Evolutionary conservation across 2,888 invertebrate genomes (phyloP).

Genomic region (Leucophora obtusa): DNA sequence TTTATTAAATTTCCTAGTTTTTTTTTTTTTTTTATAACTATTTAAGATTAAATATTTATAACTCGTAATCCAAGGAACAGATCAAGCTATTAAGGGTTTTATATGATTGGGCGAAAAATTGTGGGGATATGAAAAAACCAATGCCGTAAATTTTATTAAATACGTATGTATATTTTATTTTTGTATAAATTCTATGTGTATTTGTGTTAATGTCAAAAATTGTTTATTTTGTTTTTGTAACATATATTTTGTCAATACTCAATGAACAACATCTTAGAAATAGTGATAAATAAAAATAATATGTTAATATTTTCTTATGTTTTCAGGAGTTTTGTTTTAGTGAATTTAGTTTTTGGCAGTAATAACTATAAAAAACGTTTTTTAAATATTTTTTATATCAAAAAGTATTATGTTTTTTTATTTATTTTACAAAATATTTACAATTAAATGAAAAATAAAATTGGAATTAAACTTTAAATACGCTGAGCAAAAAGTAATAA

Average conservation of each 20-base stretch:
- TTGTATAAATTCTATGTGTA: conserved; percentile 24
- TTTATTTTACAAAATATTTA: background rate
- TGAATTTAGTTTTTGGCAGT: conserved; percentile 59
- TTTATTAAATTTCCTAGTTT: conserved; percentile 55
- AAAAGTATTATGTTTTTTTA: background rate
- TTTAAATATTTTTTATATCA: conserved; percentile 5
- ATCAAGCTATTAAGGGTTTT: conserved; percentile 65
- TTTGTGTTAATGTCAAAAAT: conserved; percentile 14
- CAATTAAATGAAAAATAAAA: background rate
- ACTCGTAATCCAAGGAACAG: conserved; percentile 69
- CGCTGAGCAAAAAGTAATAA: too few species aligned
- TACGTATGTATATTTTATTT: background rate
- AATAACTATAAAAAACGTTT: conserved; percentile 51
- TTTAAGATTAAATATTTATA: conserved; percentile 63
- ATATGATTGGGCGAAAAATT: conserved; percentile 8
- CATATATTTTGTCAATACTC: conserved; percentile 38
- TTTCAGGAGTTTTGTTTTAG: conserved; percentile 16
- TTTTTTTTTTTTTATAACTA: conserved; percentile 50
- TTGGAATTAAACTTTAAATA: background rate
- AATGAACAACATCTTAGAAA: conserved; percentile 57
- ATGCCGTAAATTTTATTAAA: conserved; percentile 35
- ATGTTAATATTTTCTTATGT: background rate
- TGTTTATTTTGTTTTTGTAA: too few species aligned
- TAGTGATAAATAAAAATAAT: conserved; percentile 18
- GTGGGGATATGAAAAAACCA: conserved; percentile 24